A percentile compares a stretch with the other conserved stretches of the same genome.
Evolutionary conservation across 2,113 vertebrate species (phyloP).

Genomic region (mouse (Mus musculus)): GRCm39 chr9:17176001-17176500

Average conservation of each 20-base stretch:
- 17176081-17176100: no score
- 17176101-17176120: background rate
- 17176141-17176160: no score
- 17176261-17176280: background rate
- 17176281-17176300: rapidly evolving
- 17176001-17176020: background rate
- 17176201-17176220: background rate
- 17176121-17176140: background rate
- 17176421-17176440: background rate
- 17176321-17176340: background rate
- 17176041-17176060: no score
- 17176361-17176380: background rate
- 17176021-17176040: background rate
- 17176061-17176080: background rate
- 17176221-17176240: background rate
- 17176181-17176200: background rate
- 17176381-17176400: background rate
- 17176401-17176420: background rate
- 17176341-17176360: background rate
- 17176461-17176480: background rate
- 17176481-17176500: background rate
- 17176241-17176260: background rate
- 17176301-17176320: background rate
- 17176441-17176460: background rate
- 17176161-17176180: background rate